Percentiles rank a stretch among this genome's conserved stretches.
Evolutionary conservation across 1,140 invertebrate genomes (phyloP).

Genomic region (Bombus superbus): DNA sequence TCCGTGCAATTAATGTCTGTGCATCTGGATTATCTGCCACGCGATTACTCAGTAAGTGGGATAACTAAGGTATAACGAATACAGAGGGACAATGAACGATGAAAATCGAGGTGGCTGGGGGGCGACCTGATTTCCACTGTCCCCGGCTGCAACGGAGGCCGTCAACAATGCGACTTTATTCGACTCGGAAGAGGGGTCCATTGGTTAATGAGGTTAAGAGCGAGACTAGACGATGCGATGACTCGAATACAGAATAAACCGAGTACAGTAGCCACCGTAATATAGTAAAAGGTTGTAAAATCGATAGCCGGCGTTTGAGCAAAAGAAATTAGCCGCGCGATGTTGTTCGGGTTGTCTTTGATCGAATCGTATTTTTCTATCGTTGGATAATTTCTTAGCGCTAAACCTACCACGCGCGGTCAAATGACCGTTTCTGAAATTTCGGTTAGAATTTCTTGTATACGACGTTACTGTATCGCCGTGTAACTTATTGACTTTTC

Average conservation of each 20-base stretch:
- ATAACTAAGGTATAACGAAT: not conserved
- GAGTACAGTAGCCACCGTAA: not conserved
- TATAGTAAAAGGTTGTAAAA: not conserved
- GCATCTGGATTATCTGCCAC: not conserved
- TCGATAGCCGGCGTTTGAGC: too few relatives aligned
- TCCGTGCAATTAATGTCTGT: not conserved
- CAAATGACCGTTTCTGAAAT: too few relatives aligned
- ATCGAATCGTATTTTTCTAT: too few relatives aligned
- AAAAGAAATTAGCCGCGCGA: too few relatives aligned
- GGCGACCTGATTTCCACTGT: constrained; percentile 18
- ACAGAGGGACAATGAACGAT: not conserved
- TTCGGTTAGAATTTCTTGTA: too few relatives aligned
- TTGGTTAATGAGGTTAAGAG: constrained; percentile 44
- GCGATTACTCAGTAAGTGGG: not conserved
- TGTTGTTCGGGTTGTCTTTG: too few relatives aligned
- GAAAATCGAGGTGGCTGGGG: not conserved
- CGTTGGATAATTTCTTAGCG: too few relatives aligned
- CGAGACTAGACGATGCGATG: constrained; percentile 22
- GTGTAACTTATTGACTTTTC: too few relatives aligned
- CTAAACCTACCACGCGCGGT: too few relatives aligned
- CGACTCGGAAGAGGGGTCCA: constrained; percentile 31
- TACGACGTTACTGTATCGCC: too few relatives aligned
- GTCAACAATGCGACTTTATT: constrained; percentile 37
- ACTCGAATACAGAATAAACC: constrained; percentile 21
- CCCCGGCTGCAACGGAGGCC: not conserved